Percentiles rank a stretch among this genome's conserved stretches.
Conservation (phyloP, 2,888 invertebrate species). For the Drosophila putrida region DNA sequence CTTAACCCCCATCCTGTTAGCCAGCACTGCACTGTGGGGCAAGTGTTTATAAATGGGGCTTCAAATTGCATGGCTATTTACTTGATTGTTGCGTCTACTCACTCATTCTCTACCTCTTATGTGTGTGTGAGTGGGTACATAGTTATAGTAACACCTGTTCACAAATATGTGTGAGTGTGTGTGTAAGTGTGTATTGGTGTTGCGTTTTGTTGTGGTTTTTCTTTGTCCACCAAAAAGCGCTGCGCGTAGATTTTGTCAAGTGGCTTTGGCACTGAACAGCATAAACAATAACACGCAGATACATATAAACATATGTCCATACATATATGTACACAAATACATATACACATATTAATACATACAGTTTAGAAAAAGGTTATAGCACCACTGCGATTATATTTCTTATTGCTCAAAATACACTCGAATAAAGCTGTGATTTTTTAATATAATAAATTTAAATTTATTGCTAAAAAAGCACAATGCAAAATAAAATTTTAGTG, state of each 20-base stretch:
- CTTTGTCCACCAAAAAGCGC: conserved; percentile 58
- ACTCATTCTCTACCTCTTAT: not conserved
- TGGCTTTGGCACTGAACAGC: conserved; percentile 74
- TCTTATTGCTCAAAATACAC: too few relatives aligned
- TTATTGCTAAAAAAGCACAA: too few relatives aligned
- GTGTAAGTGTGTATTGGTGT: conserved; percentile 18
- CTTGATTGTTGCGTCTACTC: not conserved
- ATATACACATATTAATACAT: not conserved
- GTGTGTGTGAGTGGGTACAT: conserved; percentile 13
- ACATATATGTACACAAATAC: not conserved
- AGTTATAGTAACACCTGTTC: conserved; percentile 70
- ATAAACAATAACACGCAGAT: conserved; percentile 65
- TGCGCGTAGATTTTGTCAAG: conserved; percentile 70
- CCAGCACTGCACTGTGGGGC: conserved; percentile 2
- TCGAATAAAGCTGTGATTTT: too few relatives aligned
- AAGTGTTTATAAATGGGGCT: conserved; percentile 21
- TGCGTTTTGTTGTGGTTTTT: conserved; percentile 51
- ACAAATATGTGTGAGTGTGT: conserved; percentile 17
- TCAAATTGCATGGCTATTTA: conserved; percentile 27
- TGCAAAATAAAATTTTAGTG: too few relatives aligned
- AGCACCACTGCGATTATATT: too few relatives aligned
- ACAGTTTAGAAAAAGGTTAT: too few relatives aligned
- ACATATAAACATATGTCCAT: not conserved
- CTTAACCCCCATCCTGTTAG: not conserved
- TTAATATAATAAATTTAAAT: too few relatives aligned